phyloP scores from a whole-genome alignment of 2,797 vertebrate genomes.

The Anomalospiza imberbis region DNA sequence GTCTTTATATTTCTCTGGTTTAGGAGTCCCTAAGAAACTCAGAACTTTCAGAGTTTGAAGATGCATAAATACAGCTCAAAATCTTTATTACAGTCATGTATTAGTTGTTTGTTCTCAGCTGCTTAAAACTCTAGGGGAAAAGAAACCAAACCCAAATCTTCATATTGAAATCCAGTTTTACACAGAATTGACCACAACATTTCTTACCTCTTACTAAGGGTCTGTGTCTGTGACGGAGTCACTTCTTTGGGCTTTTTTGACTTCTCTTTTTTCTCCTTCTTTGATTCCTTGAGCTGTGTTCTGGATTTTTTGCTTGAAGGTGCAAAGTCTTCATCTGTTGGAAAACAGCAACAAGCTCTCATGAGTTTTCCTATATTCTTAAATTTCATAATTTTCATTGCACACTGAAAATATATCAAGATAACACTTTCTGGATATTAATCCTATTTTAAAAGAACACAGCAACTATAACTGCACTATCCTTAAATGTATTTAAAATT shows the following conservation, averaged over 20 bases:
- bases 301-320: conserved; percentile 83
- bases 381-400: neutral
- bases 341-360: neutral
- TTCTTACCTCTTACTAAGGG: conserved; percentile 76
- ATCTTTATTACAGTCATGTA: neutral
- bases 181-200: neutral
- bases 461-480: neutral
- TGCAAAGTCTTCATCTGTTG: conserved; percentile 86
- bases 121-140: neutral
- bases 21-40: neutral
- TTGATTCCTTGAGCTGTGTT: conserved; percentile 63
- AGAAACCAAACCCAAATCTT: neutral
- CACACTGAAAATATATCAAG: neutral
- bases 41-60: neutral
- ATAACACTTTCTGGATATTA: neutral
- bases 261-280: conserved; percentile 67
- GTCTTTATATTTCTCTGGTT: neutral
- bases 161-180: neutral
- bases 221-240: conserved; percentile 13
- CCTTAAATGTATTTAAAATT: neutral
- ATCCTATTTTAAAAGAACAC: neutral
- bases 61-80: neutral
- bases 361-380: neutral
- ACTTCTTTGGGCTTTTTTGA: conserved; percentile 70
- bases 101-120: neutral